These are phyloP conservation scores for Dicaeum eximium DNA, from an alignment of 2,113 vertebrate species.

Conservation along the genomic window DNA sequence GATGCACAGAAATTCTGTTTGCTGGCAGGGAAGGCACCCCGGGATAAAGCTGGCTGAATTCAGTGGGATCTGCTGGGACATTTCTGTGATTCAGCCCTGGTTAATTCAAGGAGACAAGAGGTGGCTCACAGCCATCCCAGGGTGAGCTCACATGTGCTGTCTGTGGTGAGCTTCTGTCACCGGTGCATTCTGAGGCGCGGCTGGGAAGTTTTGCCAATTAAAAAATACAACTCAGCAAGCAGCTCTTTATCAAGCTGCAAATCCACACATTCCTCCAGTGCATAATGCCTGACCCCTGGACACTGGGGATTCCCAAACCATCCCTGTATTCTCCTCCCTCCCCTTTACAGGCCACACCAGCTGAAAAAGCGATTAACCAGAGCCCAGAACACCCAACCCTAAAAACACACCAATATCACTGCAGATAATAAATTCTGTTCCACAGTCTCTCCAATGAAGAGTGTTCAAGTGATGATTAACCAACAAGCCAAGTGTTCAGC, in stretches of 20 bases:
- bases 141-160: neutral
- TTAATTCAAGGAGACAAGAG: neutral
- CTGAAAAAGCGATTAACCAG: neutral
- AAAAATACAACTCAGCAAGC: neutral
- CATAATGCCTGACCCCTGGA: neutral
- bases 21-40: neutral
- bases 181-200: neutral
- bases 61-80: neutral
- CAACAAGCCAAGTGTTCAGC: constrained; percentile 4
- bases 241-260: neutral
- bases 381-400: neutral
- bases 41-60: neutral
- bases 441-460: neutral
- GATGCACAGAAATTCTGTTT: neutral
- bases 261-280: neutral
- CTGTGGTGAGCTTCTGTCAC: neutral
- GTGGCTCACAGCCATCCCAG: neutral
- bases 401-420: neutral
- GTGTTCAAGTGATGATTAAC: constrained; percentile 32
- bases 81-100: neutral
- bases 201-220: neutral
- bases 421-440: neutral
- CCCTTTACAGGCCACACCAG: neutral
- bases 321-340: neutral
- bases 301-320: neutral